Conservation (phyloP, 2,888 invertebrate genomes). For the Metallyticus violacea region DNA sequence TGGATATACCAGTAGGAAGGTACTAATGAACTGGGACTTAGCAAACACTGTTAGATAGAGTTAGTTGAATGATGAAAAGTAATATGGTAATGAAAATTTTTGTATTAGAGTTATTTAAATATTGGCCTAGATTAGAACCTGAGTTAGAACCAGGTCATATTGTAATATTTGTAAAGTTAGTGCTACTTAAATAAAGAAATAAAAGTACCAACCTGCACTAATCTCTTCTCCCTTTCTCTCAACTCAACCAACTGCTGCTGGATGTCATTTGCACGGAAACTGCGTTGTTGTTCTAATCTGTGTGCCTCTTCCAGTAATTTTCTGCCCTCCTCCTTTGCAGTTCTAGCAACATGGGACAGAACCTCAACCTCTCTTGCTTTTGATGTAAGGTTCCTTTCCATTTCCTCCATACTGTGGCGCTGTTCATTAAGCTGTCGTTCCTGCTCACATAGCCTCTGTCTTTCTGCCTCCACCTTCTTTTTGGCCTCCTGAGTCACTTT, state of each 20-base stretch:
- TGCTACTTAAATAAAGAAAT: too few relatives aligned
- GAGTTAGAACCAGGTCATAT: too few relatives aligned
- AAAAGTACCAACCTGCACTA: constrained; percentile 47
- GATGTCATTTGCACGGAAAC: constrained; percentile 55
- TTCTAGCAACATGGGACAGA: constrained; percentile 47
- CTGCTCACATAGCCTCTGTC: constrained; percentile 42
- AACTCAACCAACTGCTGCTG: constrained; percentile 57
- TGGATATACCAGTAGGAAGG: too few relatives aligned
- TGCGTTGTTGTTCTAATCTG: constrained; percentile 51
- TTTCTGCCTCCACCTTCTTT: constrained; percentile 44
- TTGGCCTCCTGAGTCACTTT: constrained; percentile 47
- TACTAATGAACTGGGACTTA: too few relatives aligned
- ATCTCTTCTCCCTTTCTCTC: constrained; percentile 56
- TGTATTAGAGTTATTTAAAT: too few relatives aligned
- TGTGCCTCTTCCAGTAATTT: constrained; percentile 47
- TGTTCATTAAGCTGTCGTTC: constrained; percentile 42
- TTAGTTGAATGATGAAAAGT: too few relatives aligned
- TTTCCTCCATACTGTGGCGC: neutral
- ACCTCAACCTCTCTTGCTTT: constrained; percentile 44
- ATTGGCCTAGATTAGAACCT: too few relatives aligned
- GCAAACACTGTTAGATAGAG: too few relatives aligned
- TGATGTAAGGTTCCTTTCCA: constrained; percentile 35
- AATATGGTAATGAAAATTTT: too few relatives aligned
- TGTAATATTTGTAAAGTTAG: too few relatives aligned
- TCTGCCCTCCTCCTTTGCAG: constrained; percentile 56